Conservation (phyloP, 2,797 vertebrate species). For the Parauchenoglanis punctatus region DNA sequence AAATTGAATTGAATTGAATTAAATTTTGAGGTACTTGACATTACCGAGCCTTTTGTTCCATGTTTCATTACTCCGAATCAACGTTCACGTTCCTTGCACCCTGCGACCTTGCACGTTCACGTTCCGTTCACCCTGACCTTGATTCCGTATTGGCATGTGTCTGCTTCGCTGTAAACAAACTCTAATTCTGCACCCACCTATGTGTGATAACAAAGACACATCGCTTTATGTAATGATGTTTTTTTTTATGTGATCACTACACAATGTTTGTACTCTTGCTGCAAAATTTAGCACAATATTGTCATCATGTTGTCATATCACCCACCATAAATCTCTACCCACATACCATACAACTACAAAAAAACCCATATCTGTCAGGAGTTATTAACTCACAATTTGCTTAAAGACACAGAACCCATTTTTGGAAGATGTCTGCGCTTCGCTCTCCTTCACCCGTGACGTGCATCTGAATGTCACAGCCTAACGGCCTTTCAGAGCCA, state of each 20-base stretch:
- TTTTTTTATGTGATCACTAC: not conserved
- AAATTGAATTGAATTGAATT: no score
- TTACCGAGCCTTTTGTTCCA: no score
- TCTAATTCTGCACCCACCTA: no score
- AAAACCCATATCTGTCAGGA: not conserved
- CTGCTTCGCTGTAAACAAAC: no score
- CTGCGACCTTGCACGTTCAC: no score
- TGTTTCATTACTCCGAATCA: no score
- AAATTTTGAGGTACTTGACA: no score
- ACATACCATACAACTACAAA: not conserved
- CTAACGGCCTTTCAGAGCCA: constrained; percentile 28
- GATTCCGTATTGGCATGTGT: no score
- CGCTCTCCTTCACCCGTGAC: constrained; percentile 2
- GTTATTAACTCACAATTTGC: not conserved
- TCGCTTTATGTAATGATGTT: not conserved
- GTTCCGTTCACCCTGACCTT: no score
- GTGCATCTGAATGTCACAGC: constrained; percentile 42
- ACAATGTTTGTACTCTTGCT: not conserved
- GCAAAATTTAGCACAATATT: not conserved
- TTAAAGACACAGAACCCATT: not conserved
- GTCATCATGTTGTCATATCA: not conserved
- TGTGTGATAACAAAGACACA: not conserved
- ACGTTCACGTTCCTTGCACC: no score
- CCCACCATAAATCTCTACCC: not conserved
- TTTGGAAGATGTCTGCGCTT: not conserved